Base-by-base conservation (phyloP, 2,888 invertebrate species). In the Cephonodes hylas region DNA sequence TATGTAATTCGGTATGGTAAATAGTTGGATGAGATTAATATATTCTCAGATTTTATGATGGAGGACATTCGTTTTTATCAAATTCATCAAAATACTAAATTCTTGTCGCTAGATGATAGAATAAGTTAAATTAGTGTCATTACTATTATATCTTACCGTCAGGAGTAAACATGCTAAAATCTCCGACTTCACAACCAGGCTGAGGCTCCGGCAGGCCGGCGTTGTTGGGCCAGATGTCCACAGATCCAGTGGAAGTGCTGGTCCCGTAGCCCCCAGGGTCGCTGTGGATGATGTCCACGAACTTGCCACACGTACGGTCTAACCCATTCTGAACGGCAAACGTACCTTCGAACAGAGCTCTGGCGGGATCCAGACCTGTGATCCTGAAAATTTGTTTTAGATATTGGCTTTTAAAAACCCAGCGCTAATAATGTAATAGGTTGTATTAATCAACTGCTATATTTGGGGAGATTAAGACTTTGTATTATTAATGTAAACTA, bases 281-380 rank as follows among this genome's bases (percentile, higher is more conserved):
- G 3, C 94, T 94, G 78, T 96, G 96, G 58, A 96, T 93, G 34
- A 95, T 93, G 82, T 95, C 94, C 48, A 94, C 94, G 65, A 94
- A 94, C 59, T 84, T 85, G 0, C 94, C 94, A 73, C 94, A 93
- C 0, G 86, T 87, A 13, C 90, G 85, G 68, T 87, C 93, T 20
- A 94, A 69, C 0, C 85, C 87, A 1, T 61, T 70, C 10, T 77
- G 70, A 0, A 88, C 23, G 0, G 81, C 70, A 7, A 88, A 76
- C 0, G 83, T 72, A 44, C 94, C 94, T 68, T 94, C 94, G 71
- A 93, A 94, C 2, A 93, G 76, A 0, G 93, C 93, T 53, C 93
- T 88, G 0, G 94, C 94, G 7, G 94, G 94, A 68, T 94, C 94
- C 61, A 94, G 72, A 0, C 93, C 94, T 2, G 94, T 93, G 65